These are phyloP conservation scores for Meliscaeva auricollis DNA, from an alignment of 2,888 invertebrate genomes.

Conservation along the genomic window DNA sequence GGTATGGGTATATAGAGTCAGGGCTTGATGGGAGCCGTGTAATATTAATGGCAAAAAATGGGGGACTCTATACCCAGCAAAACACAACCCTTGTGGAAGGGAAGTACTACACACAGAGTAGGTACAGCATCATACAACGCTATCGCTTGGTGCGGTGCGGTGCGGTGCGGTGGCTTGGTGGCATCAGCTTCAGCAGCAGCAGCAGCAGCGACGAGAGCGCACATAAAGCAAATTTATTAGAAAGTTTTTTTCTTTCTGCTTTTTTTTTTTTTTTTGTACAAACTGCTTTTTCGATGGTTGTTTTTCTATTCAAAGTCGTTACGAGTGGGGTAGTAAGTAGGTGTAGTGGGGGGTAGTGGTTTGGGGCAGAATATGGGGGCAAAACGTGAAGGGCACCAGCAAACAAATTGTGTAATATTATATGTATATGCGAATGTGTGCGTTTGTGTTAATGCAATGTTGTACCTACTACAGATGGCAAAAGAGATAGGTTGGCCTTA, in stretches of 20 bases:
- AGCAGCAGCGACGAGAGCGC: constrained; percentile 78
- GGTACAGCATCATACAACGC: no score
- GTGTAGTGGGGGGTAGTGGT: constrained; percentile 26
- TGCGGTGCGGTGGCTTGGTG: no score
- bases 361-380: constrained; percentile 11
- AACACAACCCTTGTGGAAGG: constrained; percentile 70
- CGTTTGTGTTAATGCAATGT: constrained; percentile 65
- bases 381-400: constrained; percentile 46
- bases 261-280: constrained; percentile 78
- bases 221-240: constrained; percentile 84
- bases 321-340: constrained; percentile 45
- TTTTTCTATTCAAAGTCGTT: constrained; percentile 72
- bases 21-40: constrained; percentile 80
- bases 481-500: constrained; percentile 64
- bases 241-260: constrained; percentile 80
- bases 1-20: constrained; percentile 35
- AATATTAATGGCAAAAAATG: constrained; percentile 82
- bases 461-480: constrained; percentile 60
- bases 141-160: no score
- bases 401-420: constrained; percentile 39
- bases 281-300: constrained; percentile 73
- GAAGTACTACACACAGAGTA: constrained; percentile 46
- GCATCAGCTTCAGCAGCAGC: constrained; percentile 44
- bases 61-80: constrained; percentile 72
- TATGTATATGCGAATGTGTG: constrained; percentile 11